Conservation (phyloP, 2,113 vertebrate species). For the Ammodytes marinus region DNA sequence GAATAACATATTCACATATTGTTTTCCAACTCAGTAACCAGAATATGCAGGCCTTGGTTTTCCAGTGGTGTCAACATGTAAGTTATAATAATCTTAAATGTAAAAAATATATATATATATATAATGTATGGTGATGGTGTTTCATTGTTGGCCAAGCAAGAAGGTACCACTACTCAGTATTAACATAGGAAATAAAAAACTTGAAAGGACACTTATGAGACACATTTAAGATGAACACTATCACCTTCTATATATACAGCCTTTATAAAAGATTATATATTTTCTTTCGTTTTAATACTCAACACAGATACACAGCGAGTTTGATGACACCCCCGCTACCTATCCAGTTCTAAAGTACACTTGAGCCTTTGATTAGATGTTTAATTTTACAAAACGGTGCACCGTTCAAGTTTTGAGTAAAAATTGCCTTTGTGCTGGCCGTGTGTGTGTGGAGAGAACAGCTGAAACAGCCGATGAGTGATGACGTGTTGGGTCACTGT, state of each 20-base stretch:
- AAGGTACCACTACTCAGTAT: no score
- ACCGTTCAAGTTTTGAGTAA: constrained; percentile 63
- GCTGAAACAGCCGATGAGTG: constrained; percentile 81
- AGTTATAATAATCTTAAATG: neutral
- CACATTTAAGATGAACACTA: neutral
- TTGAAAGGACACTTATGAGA: neutral
- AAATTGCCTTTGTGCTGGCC: constrained; percentile 21
- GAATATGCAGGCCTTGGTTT: neutral
- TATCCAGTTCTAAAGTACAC: neutral
- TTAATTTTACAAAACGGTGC: constrained; percentile 40
- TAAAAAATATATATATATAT: neutral
- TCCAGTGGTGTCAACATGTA: neutral
- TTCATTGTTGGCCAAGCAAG: neutral
- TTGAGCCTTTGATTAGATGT: neutral
- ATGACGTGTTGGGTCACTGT: constrained; percentile 84
- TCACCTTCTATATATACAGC: neutral
- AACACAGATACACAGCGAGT: neutral
- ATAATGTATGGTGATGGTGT: neutral
- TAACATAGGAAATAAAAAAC: neutral
- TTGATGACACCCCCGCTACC: neutral
- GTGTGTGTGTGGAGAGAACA: constrained; percentile 16
- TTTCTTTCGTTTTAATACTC: neutral
- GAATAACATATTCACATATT: no score
- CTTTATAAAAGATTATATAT: neutral
- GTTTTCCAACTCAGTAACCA: neutral